Base-by-base conservation (phyloP, 1,140 invertebrate genomes). In the Melitaea cinxia region DNA sequence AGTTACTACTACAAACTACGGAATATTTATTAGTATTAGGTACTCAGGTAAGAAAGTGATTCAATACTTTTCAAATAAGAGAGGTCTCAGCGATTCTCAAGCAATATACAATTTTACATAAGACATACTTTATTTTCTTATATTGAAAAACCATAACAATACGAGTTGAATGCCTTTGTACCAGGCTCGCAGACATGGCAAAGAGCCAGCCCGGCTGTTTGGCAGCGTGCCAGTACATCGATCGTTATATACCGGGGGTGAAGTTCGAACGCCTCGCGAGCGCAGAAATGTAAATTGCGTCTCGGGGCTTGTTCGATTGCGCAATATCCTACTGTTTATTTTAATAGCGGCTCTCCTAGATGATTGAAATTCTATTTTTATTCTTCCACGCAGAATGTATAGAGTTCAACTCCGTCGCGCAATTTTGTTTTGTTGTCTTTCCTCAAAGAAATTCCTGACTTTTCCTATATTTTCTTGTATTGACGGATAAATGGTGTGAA, bases 171-270 rank as follows among this genome's bases (percentile, higher is more conserved):
- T 50, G 57, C 55, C 62, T 57, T 47, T 62, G 50, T 65, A 58
- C 62, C 47, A 65, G 47, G 47, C 55, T 65, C 55, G 57, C 45
- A 58, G 47, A 39, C 58, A 52, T 69, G 61, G 67, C 62, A 30
- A 26, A 30, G 54, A 19, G 60, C 62, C 67, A 59, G 50, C 59
- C 50, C 28, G 61, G 50, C 66, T 60, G 57, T 55, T 66, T 69
- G 67, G 67, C 67, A 49, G 14, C 3, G 2, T n/a, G 55, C 67
- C 67, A 69, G 53, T 65, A 58, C 61, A 69, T 69, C 67, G 67
- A 69, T 69, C 67, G 60, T 49, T 57, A 35, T 57, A 26, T 53
- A 57, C 54, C 28, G 35, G 30, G 47, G 65, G 59, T 30, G 45
- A 49, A 56, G 47, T 57, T 39, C 59, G 47, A 58, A 30, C 59